These are phyloP conservation scores for Leptatherina wallacei DNA, from an alignment of 2,797 vertebrate genomes.

Conservation along the genomic window DNA sequence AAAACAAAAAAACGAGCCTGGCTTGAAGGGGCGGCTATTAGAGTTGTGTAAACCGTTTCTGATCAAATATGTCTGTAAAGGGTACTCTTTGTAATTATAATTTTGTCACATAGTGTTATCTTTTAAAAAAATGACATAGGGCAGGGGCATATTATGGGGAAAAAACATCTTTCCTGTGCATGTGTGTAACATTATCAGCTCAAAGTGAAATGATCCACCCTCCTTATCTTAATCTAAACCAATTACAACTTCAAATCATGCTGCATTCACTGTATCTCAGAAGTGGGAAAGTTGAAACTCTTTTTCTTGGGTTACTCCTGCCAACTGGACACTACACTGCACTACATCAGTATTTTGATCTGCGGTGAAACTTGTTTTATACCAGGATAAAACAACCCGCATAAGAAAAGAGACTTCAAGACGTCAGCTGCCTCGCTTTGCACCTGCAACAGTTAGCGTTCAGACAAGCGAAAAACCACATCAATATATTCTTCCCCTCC, in stretches of 20 bases:
- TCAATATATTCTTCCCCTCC: neutral
- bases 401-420: neutral
- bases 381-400: neutral
- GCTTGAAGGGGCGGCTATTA: constrained; percentile 36
- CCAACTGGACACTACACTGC: neutral
- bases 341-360: neutral
- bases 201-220: neutral
- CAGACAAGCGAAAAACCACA: constrained; percentile 32
- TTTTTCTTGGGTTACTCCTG: neutral
- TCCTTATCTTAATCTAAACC: neutral
- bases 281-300: neutral
- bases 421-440: constrained; percentile 21
- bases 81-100: constrained; percentile 4
- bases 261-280: neutral
- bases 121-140: no score
- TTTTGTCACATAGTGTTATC: neutral
- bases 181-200: neutral
- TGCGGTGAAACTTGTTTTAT: neutral
- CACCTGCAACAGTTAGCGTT: constrained; percentile 30
- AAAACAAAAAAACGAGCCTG: constrained; percentile 47
- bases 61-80: constrained; percentile 6
- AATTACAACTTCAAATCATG: neutral
- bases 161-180: no score
- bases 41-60: constrained; percentile 23
- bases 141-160: no score